Evolutionary conservation across 2,113 vertebrate species (phyloP).

Genomic region (Enhydra lutris): DNA sequence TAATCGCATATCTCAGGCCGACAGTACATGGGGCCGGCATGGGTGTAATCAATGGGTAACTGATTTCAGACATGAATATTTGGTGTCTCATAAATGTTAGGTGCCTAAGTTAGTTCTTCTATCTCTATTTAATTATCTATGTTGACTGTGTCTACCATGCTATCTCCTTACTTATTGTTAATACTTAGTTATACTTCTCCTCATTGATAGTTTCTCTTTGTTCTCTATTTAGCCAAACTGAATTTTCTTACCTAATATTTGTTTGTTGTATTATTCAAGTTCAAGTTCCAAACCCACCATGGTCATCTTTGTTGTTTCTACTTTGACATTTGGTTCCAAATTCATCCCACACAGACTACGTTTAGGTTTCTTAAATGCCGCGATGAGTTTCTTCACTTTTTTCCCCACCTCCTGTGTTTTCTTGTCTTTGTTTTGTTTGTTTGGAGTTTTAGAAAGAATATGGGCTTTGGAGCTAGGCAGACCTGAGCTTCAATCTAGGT

Average conservation of each 20-base stretch:
- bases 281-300: neutral
- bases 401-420: neutral
- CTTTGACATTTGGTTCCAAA: neutral
- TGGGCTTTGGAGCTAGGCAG: neutral
- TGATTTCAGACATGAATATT: neutral
- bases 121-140: neutral
- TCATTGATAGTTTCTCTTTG: neutral
- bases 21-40: neutral
- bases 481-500: neutral
- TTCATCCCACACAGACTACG: neutral
- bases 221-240: neutral
- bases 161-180: neutral
- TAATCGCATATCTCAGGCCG: neutral
- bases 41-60: neutral
- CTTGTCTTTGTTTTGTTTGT: neutral
- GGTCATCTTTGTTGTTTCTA: neutral
- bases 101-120: neutral
- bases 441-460: neutral
- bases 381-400: neutral
- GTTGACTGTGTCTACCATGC: neutral
- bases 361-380: neutral
- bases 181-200: neutral
- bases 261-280: neutral
- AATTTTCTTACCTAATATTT: neutral
- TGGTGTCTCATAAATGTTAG: neutral